Percentiles rank a stretch among this genome's conserved stretches.
These are phyloP conservation scores for Thereva nobilitata DNA, from an alignment of 2,888 invertebrate species.

Conservation along the genomic window DNA sequence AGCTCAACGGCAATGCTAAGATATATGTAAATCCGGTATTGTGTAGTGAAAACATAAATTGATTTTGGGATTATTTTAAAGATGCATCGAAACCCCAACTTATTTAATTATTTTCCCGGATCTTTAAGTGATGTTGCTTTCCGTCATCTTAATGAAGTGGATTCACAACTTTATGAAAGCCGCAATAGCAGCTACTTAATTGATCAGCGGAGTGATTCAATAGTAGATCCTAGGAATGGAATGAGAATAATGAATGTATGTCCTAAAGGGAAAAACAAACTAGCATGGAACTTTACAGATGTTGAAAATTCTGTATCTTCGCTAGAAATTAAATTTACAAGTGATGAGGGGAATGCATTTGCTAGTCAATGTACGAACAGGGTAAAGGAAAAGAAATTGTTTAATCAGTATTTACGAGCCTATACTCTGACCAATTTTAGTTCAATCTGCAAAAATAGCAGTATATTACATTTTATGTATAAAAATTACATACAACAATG, in stretches of 20 bases:
- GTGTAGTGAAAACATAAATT: no score
- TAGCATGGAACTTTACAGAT: no score
- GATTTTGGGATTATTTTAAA: no score
- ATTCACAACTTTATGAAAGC: not conserved
- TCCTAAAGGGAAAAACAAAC: not conserved
- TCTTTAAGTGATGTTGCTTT: conserved; percentile 1
- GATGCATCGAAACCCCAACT: no score
- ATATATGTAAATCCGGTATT: no score
- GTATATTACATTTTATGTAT: not conserved
- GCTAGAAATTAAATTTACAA: not conserved
- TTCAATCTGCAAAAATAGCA: not conserved
- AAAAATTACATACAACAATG: not conserved
- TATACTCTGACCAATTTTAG: not conserved
- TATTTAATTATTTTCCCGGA: no score
- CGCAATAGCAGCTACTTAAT: not conserved
- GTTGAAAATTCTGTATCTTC: not conserved
- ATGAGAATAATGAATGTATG: not conserved
- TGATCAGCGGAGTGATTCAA: not conserved
- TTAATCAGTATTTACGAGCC: conserved; percentile 6
- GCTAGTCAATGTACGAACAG: not conserved
- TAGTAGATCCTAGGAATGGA: conserved; percentile 6
- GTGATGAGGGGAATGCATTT: not conserved
- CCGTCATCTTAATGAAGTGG: conserved; percentile 23
- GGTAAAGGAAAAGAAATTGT: conserved; percentile 3
- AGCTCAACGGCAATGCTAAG: no score